Evolutionary conservation across 2,113 vertebrate species (phyloP).

Genomic region (Actinemys pallida): DNA sequence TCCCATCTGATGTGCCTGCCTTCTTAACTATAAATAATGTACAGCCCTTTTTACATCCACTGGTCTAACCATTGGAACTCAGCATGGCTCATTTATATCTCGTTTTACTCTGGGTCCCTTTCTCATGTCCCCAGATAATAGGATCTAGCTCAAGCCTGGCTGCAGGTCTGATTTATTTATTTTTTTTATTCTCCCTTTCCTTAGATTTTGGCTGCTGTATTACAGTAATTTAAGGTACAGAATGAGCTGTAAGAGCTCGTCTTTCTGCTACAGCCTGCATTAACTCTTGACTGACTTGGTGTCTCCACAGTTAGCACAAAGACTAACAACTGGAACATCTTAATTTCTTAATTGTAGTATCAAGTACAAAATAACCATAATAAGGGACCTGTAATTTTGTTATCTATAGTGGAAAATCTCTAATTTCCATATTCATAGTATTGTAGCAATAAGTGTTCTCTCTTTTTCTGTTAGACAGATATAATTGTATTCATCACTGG

Average conservation of each 20-base stretch:
- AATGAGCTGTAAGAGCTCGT: background rate
- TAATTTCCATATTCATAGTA: background rate
- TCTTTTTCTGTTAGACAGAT: background rate
- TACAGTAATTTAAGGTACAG: background rate
- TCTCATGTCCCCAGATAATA: background rate
- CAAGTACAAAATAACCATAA: background rate
- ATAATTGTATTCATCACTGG: background rate
- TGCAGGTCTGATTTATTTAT: background rate
- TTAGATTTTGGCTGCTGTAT: background rate
- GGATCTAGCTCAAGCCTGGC: background rate
- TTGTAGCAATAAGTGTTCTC: background rate
- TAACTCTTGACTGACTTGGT: background rate
- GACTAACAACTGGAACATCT: background rate
- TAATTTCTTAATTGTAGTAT: background rate
- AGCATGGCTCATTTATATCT: background rate
- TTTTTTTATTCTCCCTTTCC: background rate
- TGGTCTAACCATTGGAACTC: background rate
- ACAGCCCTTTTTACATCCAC: background rate
- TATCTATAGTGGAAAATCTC: background rate
- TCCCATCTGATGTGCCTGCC: conserved; percentile 21
- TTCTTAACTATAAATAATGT: conserved; percentile 60
- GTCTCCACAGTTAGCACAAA: background rate
- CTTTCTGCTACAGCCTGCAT: background rate
- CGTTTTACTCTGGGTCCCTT: background rate
- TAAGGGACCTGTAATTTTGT: background rate